Base-by-base conservation (phyloP, 2,113 vertebrate species). In the Ceratotherium simum region DNA sequence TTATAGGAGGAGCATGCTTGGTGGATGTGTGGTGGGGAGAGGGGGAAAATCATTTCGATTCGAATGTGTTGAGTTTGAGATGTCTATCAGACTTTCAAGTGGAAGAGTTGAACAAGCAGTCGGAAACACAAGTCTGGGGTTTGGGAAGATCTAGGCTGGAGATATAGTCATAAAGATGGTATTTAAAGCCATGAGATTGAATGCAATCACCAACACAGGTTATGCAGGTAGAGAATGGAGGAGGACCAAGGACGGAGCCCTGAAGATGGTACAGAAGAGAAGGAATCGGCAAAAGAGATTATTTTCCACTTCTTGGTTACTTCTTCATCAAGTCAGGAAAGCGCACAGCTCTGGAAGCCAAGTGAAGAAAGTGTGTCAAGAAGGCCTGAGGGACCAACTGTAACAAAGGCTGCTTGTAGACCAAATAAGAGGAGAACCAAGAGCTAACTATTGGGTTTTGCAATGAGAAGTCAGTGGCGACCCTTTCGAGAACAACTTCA, bases 361-460 rank as follows among this genome's bases (percentile, higher is more conserved):
- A 81, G 76, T 12, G 73, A 91, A 94, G 69, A 95, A 58, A 93
- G 58, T 46, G 18, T n/a, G 39, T 46, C 31, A 48, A 56, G 51
- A 94, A 78, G 75, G 31, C 51, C 39, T 14, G 12, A 27, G 33
- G 62, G 36, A 67, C 54, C 54, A 72, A 17, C 36, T n/a, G 1
- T 21, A 84, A 31, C 39, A 95, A 69, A 89, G 27, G 48, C 79
- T 78, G 39, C 62, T 81, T 92, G 48, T 64, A 89, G 42, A 82
- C n/a, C 23, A 86, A 90, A 46, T 39, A 62, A 79, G 39, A 79
- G 17, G 48, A 80, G 51, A 90, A 87, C 70, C 21, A 48, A 81
- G 90, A 93, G 80, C n/a, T 56, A 75, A 80, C 65, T 72, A 31
- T 20, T 83, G 20, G 25, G 78, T 93, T 94, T 95, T 65, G 36